Conservation (phyloP, 2,113 vertebrate genomes). For the Porphyrio hochstetteri region DNA sequence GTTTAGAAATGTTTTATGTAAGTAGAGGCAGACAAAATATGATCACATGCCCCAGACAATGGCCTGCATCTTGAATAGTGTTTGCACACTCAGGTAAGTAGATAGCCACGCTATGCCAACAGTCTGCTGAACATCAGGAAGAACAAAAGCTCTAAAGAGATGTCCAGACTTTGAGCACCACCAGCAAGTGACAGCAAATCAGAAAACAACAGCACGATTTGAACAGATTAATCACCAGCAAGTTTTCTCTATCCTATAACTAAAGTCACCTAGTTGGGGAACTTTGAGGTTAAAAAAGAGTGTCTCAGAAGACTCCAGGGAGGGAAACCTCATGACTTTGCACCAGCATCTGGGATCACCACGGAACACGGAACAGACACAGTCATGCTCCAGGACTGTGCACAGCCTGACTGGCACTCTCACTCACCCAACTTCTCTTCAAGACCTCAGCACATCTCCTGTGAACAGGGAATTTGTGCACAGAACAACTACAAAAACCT, state of each 20-base stretch:
- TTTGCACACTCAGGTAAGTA: background rate
- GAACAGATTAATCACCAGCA: background rate
- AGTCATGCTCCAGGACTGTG: fast-evolving
- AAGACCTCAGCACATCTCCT: background rate
- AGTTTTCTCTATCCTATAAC: background rate
- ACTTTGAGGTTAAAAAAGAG: background rate
- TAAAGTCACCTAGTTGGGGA: background rate
- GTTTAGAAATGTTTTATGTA: background rate
- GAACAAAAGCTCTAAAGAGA: background rate
- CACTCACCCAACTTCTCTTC: background rate
- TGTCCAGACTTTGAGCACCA: background rate
- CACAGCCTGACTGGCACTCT: background rate
- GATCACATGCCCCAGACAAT: background rate
- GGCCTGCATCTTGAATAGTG: background rate
- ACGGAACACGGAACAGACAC: background rate
- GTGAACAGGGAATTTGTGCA: background rate
- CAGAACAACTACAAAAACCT: background rate
- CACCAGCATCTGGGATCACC: background rate
- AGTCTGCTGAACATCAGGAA: background rate
- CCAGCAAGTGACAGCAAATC: background rate
- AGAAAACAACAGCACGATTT: background rate
- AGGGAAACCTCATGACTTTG: background rate
- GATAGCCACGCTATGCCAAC: background rate
- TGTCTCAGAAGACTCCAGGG: background rate
- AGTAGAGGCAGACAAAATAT: background rate